Evolutionary conservation across 2,888 invertebrate species (phyloP).

Genomic region (Polydesmus complanatus): DNA sequence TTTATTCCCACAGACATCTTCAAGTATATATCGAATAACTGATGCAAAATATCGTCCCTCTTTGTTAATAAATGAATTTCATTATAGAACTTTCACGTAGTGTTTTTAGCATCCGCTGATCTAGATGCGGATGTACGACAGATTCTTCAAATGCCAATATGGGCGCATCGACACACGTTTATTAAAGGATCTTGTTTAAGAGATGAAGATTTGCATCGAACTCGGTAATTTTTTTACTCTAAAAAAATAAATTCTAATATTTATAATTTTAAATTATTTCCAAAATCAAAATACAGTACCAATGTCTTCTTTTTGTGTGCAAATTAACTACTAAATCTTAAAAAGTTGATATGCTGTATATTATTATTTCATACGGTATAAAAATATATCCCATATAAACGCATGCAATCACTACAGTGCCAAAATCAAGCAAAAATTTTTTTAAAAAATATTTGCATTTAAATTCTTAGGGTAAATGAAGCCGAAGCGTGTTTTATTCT

Average conservation of each 20-base stretch:
- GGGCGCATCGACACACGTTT: slow-evolving; percentile 37
- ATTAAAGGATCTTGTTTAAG: slow-evolving; percentile 36
- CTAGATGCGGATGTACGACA: slow-evolving; percentile 36
- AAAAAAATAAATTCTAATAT: too few relatives aligned
- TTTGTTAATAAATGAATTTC: background rate
- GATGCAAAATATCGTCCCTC: background rate
- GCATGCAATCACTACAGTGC: too few relatives aligned
- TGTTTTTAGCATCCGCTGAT: slow-evolving; percentile 36
- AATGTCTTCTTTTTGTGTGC: too few relatives aligned
- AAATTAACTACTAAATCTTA: too few relatives aligned
- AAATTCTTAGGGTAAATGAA: slow-evolving; percentile 63
- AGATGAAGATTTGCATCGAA: slow-evolving; percentile 36
- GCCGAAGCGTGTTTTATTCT: slow-evolving; percentile 95
- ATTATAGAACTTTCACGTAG: slow-evolving; percentile 33
- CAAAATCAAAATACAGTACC: too few relatives aligned
- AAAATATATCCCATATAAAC: too few relatives aligned
- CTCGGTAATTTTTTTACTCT: slow-evolving; percentile 31
- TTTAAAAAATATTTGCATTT: slow-evolving; percentile 4
- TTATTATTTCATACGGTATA: too few relatives aligned
- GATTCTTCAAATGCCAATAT: slow-evolving; percentile 36
- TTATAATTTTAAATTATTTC: too few relatives aligned
- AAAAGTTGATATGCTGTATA: too few relatives aligned
- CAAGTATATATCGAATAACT: slow-evolving; percentile 25
- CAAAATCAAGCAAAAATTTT: too few relatives aligned
- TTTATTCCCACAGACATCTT: slow-evolving; percentile 37